Conservation (phyloP, 1,140 invertebrate genomes). For the Melipona quadrifasciata region DNA sequence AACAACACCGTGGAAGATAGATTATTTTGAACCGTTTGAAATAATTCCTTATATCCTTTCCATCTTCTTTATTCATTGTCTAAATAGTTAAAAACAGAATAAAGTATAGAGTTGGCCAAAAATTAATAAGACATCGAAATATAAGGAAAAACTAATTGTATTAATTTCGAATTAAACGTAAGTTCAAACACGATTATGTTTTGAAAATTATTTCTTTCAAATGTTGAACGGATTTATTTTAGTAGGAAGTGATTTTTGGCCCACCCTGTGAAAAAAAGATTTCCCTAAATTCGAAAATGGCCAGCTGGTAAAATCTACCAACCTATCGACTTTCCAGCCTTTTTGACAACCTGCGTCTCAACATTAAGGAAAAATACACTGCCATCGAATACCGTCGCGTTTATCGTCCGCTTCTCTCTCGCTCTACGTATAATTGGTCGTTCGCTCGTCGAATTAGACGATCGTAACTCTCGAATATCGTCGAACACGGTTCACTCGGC, state of each 20-base stretch:
- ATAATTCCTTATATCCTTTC: background rate
- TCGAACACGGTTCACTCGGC: slow-evolving; percentile 7
- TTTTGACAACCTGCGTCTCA: background rate
- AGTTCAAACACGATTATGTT: too few species aligned
- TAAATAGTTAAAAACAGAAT: background rate
- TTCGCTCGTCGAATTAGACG: slow-evolving; percentile 18
- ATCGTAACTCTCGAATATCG: slow-evolving; percentile 13
- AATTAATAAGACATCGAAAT: too few species aligned
- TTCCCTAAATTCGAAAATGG: background rate
- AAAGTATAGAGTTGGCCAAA: too few species aligned
- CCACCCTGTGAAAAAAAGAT: too few species aligned
- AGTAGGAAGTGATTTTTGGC: too few species aligned
- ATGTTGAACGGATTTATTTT: too few species aligned
- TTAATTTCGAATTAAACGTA: too few species aligned
- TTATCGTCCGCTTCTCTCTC: background rate
- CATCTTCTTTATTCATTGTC: background rate
- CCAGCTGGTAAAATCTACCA: background rate
- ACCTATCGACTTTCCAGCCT: background rate
- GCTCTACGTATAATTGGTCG: background rate
- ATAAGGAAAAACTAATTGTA: too few species aligned
- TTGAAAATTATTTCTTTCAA: too few species aligned
- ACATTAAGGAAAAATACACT: background rate
- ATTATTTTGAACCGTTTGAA: background rate
- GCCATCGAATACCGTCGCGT: background rate
- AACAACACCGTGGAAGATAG: too few species aligned